Conservation (phyloP, 37 sponge, comb jelly and placozoan species). For the Aphrocallistes beatrix region DNA sequence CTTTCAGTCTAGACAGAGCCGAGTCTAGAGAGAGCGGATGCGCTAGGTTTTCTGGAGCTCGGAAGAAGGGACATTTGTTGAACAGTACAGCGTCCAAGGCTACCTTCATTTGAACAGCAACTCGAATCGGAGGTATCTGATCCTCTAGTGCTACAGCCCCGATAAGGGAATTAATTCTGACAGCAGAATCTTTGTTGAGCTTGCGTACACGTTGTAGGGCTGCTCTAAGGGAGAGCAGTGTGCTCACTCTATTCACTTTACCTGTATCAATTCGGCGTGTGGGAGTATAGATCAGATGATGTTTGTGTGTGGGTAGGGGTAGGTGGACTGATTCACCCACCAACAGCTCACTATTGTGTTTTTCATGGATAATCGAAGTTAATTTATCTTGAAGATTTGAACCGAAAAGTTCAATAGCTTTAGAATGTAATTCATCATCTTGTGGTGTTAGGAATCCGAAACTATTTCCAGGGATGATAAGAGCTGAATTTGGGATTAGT, state of each 20-base stretch:
- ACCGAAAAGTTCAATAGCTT: not conserved
- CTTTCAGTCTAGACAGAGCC: not conserved
- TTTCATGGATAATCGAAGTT: not conserved
- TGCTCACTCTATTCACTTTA: not conserved
- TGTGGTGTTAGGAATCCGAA: not conserved
- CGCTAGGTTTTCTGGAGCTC: not conserved
- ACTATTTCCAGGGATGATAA: not conserved
- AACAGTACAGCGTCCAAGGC: not conserved
- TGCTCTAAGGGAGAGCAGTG: not conserved
- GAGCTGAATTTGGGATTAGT: not conserved
- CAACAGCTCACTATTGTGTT: not conserved
- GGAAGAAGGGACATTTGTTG: not conserved
- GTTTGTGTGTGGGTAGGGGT: not conserved
- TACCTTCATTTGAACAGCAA: not conserved
- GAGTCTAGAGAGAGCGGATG: not conserved
- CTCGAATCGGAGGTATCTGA: not conserved
- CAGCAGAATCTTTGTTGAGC: not conserved
- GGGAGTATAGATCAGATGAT: not conserved
- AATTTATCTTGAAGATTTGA: not conserved
- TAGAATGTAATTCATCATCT: not conserved
- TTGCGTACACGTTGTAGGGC: not conserved
- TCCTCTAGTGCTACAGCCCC: not conserved
- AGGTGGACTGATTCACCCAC: not conserved
- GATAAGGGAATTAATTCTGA: not conserved
- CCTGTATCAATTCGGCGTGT: not conserved